Percentiles rank a stretch among this genome's conserved stretches.
Evolutionary conservation across 2,113 vertebrate genomes (phyloP).

Genomic region (Xiphophorus hellerii): DNA sequence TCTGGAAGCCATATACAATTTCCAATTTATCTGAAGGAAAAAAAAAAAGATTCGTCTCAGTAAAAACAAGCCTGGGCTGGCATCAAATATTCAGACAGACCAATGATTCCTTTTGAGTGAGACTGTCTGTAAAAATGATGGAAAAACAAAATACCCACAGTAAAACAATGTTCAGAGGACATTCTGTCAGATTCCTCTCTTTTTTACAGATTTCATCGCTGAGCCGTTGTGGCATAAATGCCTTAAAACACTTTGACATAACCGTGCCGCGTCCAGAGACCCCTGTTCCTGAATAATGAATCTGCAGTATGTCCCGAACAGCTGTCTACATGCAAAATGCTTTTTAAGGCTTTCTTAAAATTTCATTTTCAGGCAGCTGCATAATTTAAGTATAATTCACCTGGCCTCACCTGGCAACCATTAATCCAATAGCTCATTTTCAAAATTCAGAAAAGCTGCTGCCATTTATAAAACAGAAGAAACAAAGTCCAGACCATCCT

Average conservation of each 20-base stretch:
- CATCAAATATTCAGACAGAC: slow-evolving; percentile 77
- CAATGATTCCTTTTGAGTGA: slow-evolving; percentile 55
- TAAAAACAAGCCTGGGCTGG: slow-evolving; percentile 22
- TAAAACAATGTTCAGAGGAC: slow-evolving; percentile 77
- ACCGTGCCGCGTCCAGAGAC: slow-evolving; percentile 71
- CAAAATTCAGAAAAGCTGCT: neutral
- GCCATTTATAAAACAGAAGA: slow-evolving; percentile 27
- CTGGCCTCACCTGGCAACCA: slow-evolving; percentile 12
- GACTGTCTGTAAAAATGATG: slow-evolving; percentile 67
- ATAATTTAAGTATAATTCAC: slow-evolving; percentile 44
- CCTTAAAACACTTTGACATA: slow-evolving; percentile 83
- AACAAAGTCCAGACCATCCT: slow-evolving; percentile 31
- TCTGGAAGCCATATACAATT: neutral
- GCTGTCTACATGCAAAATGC: slow-evolving; percentile 71
- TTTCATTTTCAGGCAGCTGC: slow-evolving; percentile 35
- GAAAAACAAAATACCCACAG: slow-evolving; percentile 78
- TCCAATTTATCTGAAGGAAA: neutral
- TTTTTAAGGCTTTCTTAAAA: slow-evolving; percentile 44
- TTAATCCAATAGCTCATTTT: slow-evolving; percentile 19
- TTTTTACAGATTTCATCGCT: slow-evolving; percentile 79
- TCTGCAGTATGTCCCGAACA: slow-evolving; percentile 80
- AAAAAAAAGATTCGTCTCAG: slow-evolving; percentile 9
- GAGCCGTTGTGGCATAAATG: slow-evolving; percentile 75
- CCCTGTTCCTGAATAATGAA: slow-evolving; percentile 80
- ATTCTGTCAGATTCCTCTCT: slow-evolving; percentile 79